Evolutionary conservation across 2,888 invertebrate genomes (phyloP), one percentile per base, ranked within the genome.

Genomic region (Unio delphinus): DNA sequence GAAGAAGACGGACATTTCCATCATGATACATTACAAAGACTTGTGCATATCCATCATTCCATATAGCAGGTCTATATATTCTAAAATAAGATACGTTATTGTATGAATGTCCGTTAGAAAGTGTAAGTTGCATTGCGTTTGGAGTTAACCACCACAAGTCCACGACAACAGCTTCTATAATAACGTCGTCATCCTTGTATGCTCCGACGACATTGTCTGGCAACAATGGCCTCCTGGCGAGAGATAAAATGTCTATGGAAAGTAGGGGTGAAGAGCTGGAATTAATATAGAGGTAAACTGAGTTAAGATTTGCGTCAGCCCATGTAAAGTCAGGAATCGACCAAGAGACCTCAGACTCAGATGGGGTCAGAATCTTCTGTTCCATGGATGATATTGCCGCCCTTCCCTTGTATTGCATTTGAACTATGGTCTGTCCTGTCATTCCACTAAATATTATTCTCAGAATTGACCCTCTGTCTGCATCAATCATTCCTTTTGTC

Each of bases 311-410:
- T 18, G 59, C 55, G 61, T 82, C 82, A 0, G 75, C 78, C 83
- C 83, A 84, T 11, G 77, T 78, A 61, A 82, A 83, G 56, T 84
- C 83, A 23, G 75, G 75, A 18, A 80, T 76, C 61, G 67, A 66
- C 76, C 79, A 81, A 26, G 68, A 75, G 0, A 74, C 66, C 23
- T 71, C 71, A 18, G 72, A 68, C 20, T 73, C 63, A 8, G 55
- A 28, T 11, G 67, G 67, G 6, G 74, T 73, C n/a, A 79, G 69
- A 15, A 72, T 58, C 61, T 76, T 67, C 17, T 68, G 59, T 5
- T 65, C 74, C 6, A 1, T 34, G 1, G 20, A 18, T 2, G 76
- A 71, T 28, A 76, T 63, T 26, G 62, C 63, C 2, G 72, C 65
- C n/a, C 76, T 68, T 0, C 77, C 81, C 61, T 74, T 76, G 62